Percentiles rank a stretch among this genome's conserved stretches.
phyloP scores from a whole-genome alignment of 2,888 invertebrate species.

The Miltochrista miniata region DNA sequence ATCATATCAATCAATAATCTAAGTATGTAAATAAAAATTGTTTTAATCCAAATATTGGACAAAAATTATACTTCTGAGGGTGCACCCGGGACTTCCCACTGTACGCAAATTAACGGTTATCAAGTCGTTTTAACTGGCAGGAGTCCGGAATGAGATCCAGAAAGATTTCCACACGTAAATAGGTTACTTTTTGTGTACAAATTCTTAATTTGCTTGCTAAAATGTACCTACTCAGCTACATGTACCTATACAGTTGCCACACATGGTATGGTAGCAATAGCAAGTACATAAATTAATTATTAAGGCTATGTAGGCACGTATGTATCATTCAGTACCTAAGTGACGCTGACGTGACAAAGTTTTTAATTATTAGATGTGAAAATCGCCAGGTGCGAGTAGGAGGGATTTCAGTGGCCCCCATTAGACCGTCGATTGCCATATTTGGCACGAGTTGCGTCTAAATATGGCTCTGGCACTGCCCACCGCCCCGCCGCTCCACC shows the following conservation, averaged over 20 bases:
- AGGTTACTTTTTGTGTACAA: no score
- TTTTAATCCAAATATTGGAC: no score
- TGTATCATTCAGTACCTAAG: conserved; percentile 50
- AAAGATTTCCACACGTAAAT: no score
- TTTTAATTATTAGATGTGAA: conserved; percentile 82
- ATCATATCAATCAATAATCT: no score
- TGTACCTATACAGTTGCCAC: no score
- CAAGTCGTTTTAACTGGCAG: no score
- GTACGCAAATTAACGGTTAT: no score
- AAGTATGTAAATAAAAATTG: no score
- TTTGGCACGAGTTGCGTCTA: conserved; percentile 91
- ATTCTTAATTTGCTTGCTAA: no score
- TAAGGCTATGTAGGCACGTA: conserved; percentile 34
- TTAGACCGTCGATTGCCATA: conserved; percentile 91
- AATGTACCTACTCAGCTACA: not conserved
- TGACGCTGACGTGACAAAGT: conserved; percentile 71
- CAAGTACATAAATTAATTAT: conserved; percentile 14
- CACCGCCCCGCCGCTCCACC: conserved; percentile 80
- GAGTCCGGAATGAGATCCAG: no score
- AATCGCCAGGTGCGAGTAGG: conserved; percentile 84
- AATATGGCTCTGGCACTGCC: conserved; percentile 91
- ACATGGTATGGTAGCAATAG: conserved; percentile 1
- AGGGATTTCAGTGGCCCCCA: conserved; percentile 92
- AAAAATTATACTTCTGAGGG: no score
- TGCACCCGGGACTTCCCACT: no score